phyloP scores from a whole-genome alignment of 2,797 vertebrate genomes.

The Limosa lapponica region DNA sequence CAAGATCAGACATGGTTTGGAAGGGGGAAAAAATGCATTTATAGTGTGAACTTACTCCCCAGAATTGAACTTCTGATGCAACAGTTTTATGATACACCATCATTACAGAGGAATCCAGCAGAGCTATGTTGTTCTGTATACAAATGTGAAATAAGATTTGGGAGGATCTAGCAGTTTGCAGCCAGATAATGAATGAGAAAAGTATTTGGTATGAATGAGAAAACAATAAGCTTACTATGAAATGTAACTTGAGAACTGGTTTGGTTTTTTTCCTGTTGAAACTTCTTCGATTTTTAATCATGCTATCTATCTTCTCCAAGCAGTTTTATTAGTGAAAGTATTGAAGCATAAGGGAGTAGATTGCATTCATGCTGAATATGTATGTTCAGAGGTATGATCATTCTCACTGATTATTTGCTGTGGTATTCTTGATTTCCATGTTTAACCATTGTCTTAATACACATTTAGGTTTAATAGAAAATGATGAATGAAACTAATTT shows the following conservation, averaged over 20 bases:
- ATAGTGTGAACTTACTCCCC: rapidly evolving
- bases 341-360: not conserved
- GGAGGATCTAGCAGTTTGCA: not conserved
- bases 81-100: not conserved
- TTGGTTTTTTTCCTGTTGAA: not conserved
- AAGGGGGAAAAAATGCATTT: rapidly evolving
- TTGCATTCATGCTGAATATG: not conserved
- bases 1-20: not conserved
- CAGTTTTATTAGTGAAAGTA: not conserved
- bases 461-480: not conserved
- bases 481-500: not conserved
- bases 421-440: not conserved
- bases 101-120: not conserved
- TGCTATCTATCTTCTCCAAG: not conserved
- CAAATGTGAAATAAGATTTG: not conserved
- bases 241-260: not conserved
- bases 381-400: not conserved
- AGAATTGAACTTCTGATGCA: not conserved
- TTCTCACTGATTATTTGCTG: not conserved
- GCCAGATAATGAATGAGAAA: not conserved
- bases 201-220: not conserved
- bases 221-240: not conserved
- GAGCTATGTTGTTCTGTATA: not conserved
- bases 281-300: not conserved
- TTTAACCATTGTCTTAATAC: not conserved